A percentile compares a stretch with the other conserved stretches of the same genome.
Conservation (phyloP, 2,113 vertebrate genomes). For the Eretmochelys imbricata region DNA sequence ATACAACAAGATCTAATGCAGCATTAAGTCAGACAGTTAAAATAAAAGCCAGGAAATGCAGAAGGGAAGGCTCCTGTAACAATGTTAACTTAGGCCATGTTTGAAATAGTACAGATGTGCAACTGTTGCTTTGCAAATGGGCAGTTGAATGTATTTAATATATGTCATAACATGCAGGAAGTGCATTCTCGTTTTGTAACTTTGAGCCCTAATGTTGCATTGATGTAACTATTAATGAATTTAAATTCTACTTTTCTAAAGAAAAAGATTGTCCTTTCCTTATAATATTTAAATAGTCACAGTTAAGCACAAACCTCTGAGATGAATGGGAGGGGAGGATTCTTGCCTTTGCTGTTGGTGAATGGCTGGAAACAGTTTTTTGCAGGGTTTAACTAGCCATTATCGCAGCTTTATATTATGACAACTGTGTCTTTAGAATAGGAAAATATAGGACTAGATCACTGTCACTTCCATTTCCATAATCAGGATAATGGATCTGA, state of each 20-base stretch:
- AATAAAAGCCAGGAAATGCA: neutral
- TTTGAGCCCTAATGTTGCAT: neutral
- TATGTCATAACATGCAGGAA: neutral
- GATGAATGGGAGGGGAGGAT: neutral
- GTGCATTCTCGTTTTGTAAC: neutral
- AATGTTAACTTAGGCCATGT: neutral
- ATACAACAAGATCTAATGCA: neutral
- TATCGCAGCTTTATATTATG: neutral
- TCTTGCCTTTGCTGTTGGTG: neutral
- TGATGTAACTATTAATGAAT: neutral
- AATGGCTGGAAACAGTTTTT: neutral
- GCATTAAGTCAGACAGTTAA: neutral
- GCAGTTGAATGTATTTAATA: neutral
- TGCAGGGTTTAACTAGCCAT: neutral
- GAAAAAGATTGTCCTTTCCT: neutral
- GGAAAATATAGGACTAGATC: neutral
- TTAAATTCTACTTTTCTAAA: neutral
- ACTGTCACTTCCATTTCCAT: neutral
- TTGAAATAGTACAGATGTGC: neutral
- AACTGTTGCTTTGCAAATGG: neutral
- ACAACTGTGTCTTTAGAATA: neutral
- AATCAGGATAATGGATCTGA: neutral
- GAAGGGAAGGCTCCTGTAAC: neutral
- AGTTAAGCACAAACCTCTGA: no score
- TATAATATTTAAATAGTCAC: neutral